A percentile compares a stretch with the other conserved stretches of the same genome.
Evolutionary conservation across 2,797 vertebrate species (phyloP).

Genomic region (Melanotaenia nigrans): DNA sequence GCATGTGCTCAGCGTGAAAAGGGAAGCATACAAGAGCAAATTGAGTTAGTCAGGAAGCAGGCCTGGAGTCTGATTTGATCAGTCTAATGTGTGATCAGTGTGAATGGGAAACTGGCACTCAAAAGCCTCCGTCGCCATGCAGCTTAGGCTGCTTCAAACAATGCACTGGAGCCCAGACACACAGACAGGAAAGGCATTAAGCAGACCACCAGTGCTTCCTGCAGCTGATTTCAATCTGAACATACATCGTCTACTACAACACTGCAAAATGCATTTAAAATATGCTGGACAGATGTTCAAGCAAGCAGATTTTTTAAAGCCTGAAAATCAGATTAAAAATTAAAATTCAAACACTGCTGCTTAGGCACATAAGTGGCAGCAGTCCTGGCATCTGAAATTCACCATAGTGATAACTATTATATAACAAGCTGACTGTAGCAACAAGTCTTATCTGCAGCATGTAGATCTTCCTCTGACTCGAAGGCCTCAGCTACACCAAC

Average conservation of each 20-base stretch:
- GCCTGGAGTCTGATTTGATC: constrained; percentile 79
- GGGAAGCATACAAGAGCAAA: constrained; percentile 73
- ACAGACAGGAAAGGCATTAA: constrained; percentile 35
- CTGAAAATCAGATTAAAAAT: constrained; percentile 45
- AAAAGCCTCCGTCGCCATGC: constrained; percentile 65
- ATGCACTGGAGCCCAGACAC: constrained; percentile 41
- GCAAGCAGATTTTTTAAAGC: constrained; percentile 28
- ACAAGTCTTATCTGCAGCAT: constrained; percentile 32
- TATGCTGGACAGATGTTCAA: neutral
- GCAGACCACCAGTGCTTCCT: constrained; percentile 27
- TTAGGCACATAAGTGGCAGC: constrained; percentile 60
- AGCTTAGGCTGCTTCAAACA: constrained; percentile 66
- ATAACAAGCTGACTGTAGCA: constrained; percentile 47
- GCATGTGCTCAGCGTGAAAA: constrained; percentile 56
- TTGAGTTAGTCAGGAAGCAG: constrained; percentile 81
- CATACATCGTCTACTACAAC: neutral
- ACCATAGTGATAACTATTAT: constrained; percentile 51
- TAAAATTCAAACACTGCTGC: constrained; percentile 50
- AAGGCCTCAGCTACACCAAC: neutral
- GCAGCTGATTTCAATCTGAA: constrained; percentile 15
- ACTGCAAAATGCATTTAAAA: neutral
- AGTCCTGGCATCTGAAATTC: constrained; percentile 47
- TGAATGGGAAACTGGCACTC: constrained; percentile 71
- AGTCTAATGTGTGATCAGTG: constrained; percentile 80
- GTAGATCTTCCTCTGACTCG: neutral